phyloP scores from a whole-genome alignment of 2,797 vertebrate species.

The Harpagifer antarcticus region DNA sequence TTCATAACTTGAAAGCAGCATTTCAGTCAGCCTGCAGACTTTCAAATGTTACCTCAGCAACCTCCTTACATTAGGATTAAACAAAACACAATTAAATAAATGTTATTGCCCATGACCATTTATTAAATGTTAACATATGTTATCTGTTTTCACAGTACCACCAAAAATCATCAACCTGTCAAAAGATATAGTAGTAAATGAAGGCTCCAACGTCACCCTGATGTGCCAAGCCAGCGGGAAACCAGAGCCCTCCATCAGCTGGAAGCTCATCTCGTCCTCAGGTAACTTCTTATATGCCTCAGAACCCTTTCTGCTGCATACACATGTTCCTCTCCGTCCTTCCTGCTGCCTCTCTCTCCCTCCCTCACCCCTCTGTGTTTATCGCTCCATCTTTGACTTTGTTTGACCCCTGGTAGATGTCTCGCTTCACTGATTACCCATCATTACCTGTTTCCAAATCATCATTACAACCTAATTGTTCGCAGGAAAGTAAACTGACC shows the following conservation, averaged over 20 bases:
- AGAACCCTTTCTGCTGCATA: not conserved
- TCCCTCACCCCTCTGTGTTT: slow-evolving; percentile 23
- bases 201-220: slow-evolving; percentile 85
- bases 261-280: slow-evolving; percentile 82
- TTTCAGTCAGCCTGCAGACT: not conserved
- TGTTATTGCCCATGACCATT: not conserved
- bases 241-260: slow-evolving; percentile 84
- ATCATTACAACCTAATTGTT: slow-evolving; percentile 67
- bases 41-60: not conserved
- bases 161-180: slow-evolving; percentile 86
- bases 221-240: slow-evolving; percentile 86
- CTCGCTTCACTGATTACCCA: slow-evolving; percentile 54
- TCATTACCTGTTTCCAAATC: slow-evolving; percentile 72
- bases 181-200: slow-evolving; percentile 83
- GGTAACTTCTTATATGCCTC: slow-evolving; percentile 66
- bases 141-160: slow-evolving; percentile 75
- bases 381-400: slow-evolving; percentile 59
- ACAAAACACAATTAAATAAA: not conserved
- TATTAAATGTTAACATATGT: slow-evolving; percentile 4
- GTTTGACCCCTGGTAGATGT: slow-evolving; percentile 62
- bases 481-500: slow-evolving; percentile 66
- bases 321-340: not conserved
- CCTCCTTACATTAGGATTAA: not conserved
- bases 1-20: not conserved
- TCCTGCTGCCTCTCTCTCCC: not conserved